These are phyloP conservation scores for Argyresthia goedartella DNA, from an alignment of 2,888 invertebrate genomes.

Conservation along the genomic window DNA sequence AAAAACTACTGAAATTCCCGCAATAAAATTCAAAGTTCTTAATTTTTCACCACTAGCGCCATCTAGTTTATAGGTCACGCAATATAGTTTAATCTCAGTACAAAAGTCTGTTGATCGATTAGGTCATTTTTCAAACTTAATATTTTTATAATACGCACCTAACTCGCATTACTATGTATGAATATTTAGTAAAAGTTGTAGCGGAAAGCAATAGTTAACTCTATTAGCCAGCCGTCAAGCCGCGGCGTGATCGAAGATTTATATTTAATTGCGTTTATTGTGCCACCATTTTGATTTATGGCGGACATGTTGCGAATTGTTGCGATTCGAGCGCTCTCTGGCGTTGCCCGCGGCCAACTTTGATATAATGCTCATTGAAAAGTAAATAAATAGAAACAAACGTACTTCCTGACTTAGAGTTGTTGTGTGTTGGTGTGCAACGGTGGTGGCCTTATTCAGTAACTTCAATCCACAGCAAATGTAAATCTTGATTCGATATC, in stretches of 20 bases:
- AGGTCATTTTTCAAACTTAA: no score
- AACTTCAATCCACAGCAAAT: no score
- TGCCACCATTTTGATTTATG: conserved; percentile 52
- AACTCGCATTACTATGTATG: no score
- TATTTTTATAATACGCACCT: no score
- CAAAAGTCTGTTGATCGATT: no score
- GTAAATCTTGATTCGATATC: no score
- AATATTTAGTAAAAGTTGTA: background rate
- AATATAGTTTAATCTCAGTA: background rate
- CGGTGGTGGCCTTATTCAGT: no score
- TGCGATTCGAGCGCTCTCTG: background rate
- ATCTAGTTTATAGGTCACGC: background rate
- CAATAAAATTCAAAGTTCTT: conserved; percentile 4
- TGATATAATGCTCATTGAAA: conserved; percentile 5
- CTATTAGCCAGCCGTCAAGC: conserved; percentile 47
- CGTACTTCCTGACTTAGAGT: background rate
- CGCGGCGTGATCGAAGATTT: conserved; percentile 33
- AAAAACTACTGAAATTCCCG: background rate
- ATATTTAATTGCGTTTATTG: conserved; percentile 65
- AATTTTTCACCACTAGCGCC: background rate
- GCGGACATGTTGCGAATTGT: conserved; percentile 4
- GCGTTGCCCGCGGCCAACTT: conserved; percentile 1
- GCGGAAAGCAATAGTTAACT: conserved; percentile 30
- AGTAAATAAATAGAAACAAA: background rate
- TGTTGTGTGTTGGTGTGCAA: no score